Percentiles rank a stretch among this genome's conserved stretches.
Conservation (phyloP, 1,140 invertebrate species). For the Mamestra configurata region DNA sequence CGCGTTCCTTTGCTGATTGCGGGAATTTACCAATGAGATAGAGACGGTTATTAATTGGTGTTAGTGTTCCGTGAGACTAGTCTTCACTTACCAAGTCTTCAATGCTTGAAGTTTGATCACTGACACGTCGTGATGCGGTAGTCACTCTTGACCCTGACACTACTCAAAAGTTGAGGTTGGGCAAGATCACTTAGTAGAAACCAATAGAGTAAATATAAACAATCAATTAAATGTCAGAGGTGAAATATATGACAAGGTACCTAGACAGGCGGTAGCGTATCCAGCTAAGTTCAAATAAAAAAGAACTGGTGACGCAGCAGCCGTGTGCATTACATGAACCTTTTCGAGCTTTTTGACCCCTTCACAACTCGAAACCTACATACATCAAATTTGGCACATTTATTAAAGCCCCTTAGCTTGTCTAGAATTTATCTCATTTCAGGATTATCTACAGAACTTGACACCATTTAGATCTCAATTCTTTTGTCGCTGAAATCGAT, state of each 20-base stretch:
- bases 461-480: no score
- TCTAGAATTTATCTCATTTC: no score
- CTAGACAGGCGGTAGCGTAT: no score
- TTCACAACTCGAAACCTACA: no score
- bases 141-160: constrained; percentile 27
- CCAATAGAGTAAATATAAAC: constrained; percentile 32
- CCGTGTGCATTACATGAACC: no score
- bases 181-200: constrained; percentile 26
- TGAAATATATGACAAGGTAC: neutral
- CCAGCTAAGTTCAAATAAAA: no score
- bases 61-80: constrained; percentile 62
- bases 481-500: no score
- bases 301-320: no score
- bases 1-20: constrained; percentile 62
- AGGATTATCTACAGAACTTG: no score
- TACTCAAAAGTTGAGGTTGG: constrained; percentile 22
- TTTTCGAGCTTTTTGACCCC: no score
- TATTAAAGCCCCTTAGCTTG: no score
- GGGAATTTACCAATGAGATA: constrained; percentile 56
- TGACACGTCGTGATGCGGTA: constrained; percentile 2
- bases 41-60: constrained; percentile 58
- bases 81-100: neutral
- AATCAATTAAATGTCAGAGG: constrained; percentile 55
- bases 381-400: no score
- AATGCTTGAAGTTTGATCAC: constrained; percentile 33